Conservation (phyloP, 1,140 invertebrate species). For the Argopecten irradians region DNA sequence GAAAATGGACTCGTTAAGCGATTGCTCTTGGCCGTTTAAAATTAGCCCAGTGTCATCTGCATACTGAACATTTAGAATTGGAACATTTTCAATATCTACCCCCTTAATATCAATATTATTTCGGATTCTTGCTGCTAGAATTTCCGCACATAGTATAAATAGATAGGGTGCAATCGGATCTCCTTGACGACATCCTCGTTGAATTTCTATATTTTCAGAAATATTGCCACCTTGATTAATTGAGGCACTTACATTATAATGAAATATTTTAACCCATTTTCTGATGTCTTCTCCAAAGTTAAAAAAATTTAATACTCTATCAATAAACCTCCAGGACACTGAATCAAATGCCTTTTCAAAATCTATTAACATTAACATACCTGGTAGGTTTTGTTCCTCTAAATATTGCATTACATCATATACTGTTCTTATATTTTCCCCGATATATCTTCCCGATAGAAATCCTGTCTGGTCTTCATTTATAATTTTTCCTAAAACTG, state of each 20-base stretch:
- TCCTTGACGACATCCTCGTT: constrained; percentile 40
- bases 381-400: too few relatives aligned
- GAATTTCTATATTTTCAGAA: neutral
- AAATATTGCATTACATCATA: too few relatives aligned
- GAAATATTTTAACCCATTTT: neutral
- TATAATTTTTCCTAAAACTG: neutral
- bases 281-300: neutral
- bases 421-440: too few relatives aligned
- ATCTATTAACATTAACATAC: too few relatives aligned
- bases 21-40: neutral
- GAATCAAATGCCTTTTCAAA: neutral
- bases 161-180: constrained; percentile 40
- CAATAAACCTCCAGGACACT: neutral
- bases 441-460: too few relatives aligned
- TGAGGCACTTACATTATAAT: neutral
- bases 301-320: constrained; percentile 24
- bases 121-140: constrained; percentile 34
- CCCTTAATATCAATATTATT: constrained; percentile 39
- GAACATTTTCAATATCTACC: neutral
- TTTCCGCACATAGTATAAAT: constrained; percentile 43
- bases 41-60: constrained; percentile 45
- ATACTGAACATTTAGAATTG: constrained; percentile 35
- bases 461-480: neutral
- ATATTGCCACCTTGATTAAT: constrained; percentile 26
- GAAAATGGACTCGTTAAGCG: constrained; percentile 24